These are phyloP conservation scores for Ophion costatus DNA, from an alignment of 2,888 invertebrate genomes.

Conservation along the genomic window DNA sequence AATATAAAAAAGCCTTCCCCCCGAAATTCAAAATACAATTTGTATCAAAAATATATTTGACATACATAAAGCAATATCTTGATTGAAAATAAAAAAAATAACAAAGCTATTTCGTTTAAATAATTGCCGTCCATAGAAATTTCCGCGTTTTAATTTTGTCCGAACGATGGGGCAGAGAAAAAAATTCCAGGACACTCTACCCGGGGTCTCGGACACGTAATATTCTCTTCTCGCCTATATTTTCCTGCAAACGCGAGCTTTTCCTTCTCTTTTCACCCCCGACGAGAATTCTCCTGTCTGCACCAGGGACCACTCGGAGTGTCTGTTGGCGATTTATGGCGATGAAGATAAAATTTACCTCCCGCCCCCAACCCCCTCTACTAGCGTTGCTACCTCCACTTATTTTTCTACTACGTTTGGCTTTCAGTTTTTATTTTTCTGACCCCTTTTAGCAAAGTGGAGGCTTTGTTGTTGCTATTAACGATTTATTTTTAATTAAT, in stretches of 20 bases:
- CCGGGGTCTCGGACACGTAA: not conserved
- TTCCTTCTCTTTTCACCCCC: not conserved
- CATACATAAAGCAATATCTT: not conserved
- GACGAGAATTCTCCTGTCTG: not conserved
- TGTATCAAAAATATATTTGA: not conserved
- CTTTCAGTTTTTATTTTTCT: not conserved
- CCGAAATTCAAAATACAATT: not conserved
- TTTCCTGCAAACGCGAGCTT: slow-evolving; percentile 21
- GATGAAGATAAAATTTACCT: slow-evolving; percentile 58
- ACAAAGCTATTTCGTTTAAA: not conserved
- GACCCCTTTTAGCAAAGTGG: not conserved
- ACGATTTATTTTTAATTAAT: too few species aligned
- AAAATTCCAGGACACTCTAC: not conserved
- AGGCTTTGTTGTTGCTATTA: not conserved
- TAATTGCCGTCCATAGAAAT: not conserved
- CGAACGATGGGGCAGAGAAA: not conserved
- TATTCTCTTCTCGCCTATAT: slow-evolving; percentile 18
- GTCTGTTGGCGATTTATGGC: slow-evolving; percentile 45
- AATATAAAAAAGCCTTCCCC: not conserved
- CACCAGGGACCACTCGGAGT: not conserved
- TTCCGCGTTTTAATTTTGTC: not conserved
- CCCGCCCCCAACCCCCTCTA: not conserved
- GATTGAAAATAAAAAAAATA: not conserved
- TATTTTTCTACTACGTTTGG: not conserved
- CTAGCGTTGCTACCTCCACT: not conserved